phyloP scores from a whole-genome alignment of 64 coral and sea anemone species.

The Montipora cactus region DNA sequence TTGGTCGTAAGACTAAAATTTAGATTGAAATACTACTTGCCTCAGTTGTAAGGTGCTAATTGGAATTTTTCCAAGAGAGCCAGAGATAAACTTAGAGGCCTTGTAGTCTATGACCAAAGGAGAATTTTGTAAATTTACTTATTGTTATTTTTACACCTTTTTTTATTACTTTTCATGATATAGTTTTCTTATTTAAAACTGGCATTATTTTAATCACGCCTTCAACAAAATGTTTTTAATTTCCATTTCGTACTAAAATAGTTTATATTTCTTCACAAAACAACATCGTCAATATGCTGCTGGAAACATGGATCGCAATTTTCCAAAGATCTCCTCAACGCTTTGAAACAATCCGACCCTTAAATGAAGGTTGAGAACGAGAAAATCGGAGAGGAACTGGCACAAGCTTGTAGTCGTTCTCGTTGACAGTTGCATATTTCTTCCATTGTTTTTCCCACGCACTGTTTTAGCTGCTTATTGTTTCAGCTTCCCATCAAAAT shows the following conservation, averaged over 20 bases:
- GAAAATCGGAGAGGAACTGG: background rate
- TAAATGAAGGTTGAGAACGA: background rate
- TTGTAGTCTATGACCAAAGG: background rate
- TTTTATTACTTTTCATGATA: background rate
- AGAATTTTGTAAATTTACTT: background rate
- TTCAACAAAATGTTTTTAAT: slow-evolving; percentile 21
- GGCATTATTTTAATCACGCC: slow-evolving; percentile 8
- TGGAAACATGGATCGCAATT: background rate
- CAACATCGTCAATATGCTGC: background rate
- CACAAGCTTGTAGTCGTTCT: background rate
- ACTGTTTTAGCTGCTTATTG: too few relatives aligned
- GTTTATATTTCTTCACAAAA: background rate
- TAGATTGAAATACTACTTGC: background rate
- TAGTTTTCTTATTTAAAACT: background rate
- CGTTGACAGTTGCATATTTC: background rate
- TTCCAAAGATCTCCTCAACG: background rate
- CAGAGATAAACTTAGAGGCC: background rate
- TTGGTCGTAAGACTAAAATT: background rate
- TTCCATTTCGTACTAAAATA: slow-evolving; percentile 21
- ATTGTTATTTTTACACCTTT: slow-evolving; percentile 1
- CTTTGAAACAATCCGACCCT: too few relatives aligned
- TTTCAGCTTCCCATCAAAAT: too few relatives aligned
- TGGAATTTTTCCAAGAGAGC: background rate
- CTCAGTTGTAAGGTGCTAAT: background rate
- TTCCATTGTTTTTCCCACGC: too few relatives aligned